Base-by-base conservation (phyloP, 2,113 vertebrate species). In the Shinisaurus crocodilurus region DNA sequence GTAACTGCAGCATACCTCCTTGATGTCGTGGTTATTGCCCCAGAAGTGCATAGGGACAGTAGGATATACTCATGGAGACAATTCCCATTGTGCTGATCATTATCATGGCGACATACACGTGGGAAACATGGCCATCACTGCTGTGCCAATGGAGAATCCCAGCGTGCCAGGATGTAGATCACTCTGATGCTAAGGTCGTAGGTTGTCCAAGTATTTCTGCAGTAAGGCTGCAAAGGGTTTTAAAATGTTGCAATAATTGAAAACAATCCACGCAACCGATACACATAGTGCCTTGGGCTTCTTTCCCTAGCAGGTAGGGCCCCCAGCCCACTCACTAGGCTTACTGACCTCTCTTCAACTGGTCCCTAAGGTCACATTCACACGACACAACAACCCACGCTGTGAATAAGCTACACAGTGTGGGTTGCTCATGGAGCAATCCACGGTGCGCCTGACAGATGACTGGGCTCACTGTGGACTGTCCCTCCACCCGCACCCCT, bases 81-180 rank as follows among this genome's bases (percentile, higher is more conserved):
- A 99, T 92, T 72, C 99, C 99, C 99, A 99, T 99, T 0, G 97
- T 98, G 97, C 99, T 99, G 97, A 99, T 98, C 98, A 98, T 98
- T 69, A 98, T 95, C 98, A 99, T 99, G 91, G 98, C 97, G 70
- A 99, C 97, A 0, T 99, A 99, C 27, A 99, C 98, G 1, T 98
- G 76, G 98, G 97, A 84, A 99, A 99, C 87, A 99, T 97, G 4
- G 98, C 98, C 98, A 99, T 99, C 75, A 98, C 94, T 0, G 98
- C 98, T 0, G 98, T 99, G 96, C 99, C 99, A 2, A 99, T 85
- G 15, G 98, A 98, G 93, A 99, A 99, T 37, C 97, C 97, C 95
- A 99, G 97, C 0, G 99, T 99, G 85, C 99, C 96, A 99, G 91
- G 91, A 99, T 98, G 95, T 99, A 99, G 97, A 99, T 97, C 90